These are phyloP conservation scores for Chaenodraco wilsoni DNA, from an alignment of 2,797 vertebrate genomes.

Conservation along the genomic window DNA sequence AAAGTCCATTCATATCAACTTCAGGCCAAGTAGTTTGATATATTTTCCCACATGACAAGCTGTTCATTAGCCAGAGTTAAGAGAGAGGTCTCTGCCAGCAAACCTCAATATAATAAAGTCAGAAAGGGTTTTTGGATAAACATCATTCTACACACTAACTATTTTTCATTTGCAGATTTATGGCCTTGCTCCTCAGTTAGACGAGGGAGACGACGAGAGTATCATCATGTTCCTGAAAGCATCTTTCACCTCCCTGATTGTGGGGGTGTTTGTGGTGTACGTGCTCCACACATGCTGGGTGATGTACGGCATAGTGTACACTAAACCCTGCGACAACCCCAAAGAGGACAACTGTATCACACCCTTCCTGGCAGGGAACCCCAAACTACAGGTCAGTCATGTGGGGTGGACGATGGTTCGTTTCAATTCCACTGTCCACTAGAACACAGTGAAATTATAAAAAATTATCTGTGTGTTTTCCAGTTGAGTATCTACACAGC, in stretches of 20 bases:
- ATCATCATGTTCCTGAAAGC: constrained; percentile 84
- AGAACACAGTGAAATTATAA: background rate
- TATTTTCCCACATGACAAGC: background rate
- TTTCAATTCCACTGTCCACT: background rate
- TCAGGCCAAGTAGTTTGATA: background rate
- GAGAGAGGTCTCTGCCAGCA: background rate
- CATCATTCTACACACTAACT: background rate
- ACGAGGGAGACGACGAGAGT: constrained; percentile 12
- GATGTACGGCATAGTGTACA: constrained; percentile 97
- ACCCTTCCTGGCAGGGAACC: constrained; percentile 88
- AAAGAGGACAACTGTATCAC: constrained; percentile 85
- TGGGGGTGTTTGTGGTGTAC: constrained; percentile 94
- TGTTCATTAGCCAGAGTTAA: background rate
- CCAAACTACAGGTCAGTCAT: constrained; percentile 90
- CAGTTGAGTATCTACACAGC: constrained; percentile 94
- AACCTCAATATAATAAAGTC: background rate
- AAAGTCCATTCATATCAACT: too few species aligned
- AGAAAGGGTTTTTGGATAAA: background rate
- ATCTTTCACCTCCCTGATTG: constrained; percentile 92
- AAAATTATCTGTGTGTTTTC: background rate
- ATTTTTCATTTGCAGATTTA: constrained; percentile 49
- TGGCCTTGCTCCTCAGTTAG: constrained; percentile 64
- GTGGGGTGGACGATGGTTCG: too few species aligned
- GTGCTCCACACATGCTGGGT: constrained; percentile 98
- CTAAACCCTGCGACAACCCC: constrained; percentile 89